Conservation (phyloP, 2,797 vertebrate genomes). For the Crypturellus tataupa region DNA sequence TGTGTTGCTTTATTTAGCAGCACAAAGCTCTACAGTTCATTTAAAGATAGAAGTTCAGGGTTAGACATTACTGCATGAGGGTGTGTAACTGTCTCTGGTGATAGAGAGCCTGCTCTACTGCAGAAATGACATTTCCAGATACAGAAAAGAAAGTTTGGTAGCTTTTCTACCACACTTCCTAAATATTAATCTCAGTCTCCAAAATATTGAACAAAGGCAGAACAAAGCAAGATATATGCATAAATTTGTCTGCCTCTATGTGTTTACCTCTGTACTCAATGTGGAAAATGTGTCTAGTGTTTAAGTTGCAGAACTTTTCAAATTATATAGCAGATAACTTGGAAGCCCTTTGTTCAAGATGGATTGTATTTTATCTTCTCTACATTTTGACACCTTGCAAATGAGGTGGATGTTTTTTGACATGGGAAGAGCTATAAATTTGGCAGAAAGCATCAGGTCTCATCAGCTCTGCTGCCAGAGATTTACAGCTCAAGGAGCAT, state of each 20-base stretch:
- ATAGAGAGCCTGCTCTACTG: background rate
- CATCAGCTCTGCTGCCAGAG: background rate
- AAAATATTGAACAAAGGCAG: conserved; percentile 3
- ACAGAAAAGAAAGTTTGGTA: conserved; percentile 7
- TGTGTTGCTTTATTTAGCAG: conserved; percentile 38
- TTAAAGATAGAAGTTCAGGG: background rate
- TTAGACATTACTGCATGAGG: background rate
- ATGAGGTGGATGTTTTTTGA: background rate
- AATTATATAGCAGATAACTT: background rate
- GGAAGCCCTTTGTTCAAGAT: background rate
- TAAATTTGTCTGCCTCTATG: background rate
- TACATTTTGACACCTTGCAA: background rate
- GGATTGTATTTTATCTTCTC: background rate
- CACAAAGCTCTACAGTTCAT: conserved; percentile 16
- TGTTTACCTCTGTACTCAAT: background rate
- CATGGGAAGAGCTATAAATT: background rate
- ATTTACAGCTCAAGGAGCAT: background rate
- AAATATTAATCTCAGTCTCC: background rate
- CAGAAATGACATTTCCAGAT: conserved; percentile 31
- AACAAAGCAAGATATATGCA: background rate
- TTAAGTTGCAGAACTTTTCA: background rate
- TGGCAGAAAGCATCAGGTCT: background rate
- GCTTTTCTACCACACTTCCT: background rate
- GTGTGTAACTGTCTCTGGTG: background rate
- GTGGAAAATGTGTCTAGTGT: background rate